Percentiles rank a stretch among this genome's conserved stretches.
Conservation (phyloP, 2,113 vertebrate species). For the Mirounga angustirostris region DNA sequence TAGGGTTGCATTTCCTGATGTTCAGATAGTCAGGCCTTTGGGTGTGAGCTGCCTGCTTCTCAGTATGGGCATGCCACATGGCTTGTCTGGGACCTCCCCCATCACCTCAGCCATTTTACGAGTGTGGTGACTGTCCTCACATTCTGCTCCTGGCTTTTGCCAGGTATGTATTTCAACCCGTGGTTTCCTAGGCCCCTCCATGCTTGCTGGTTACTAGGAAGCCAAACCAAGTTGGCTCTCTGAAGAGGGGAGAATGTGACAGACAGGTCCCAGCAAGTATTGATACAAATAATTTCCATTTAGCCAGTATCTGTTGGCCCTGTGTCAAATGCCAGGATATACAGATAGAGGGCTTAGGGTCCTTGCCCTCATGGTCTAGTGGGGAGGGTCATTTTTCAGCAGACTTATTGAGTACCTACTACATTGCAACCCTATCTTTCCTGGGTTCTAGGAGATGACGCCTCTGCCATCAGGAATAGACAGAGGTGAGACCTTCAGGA, state of each 20-base stretch:
- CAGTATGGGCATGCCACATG: accelerated
- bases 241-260: not conserved
- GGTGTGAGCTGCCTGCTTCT: not conserved
- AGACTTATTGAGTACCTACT: not conserved
- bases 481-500: not conserved
- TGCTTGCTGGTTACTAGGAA: not conserved
- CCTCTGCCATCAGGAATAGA: too few relatives aligned
- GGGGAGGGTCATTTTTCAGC: not conserved
- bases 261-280: not conserved
- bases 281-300: not conserved
- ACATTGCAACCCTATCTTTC: not conserved
- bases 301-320: not conserved
- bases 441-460: not conserved
- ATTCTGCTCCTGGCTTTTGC: not conserved
- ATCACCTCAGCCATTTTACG: accelerated
- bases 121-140: not conserved
- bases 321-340: not conserved
- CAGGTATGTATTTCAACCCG: accelerated
- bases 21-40: not conserved
- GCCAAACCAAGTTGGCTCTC: not conserved
- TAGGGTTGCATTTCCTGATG: not conserved
- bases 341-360: accelerated
- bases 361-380: not conserved
- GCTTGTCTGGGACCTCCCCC: not conserved
- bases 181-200: not conserved